A percentile compares a stretch with the other conserved stretches of the same genome.
phyloP scores from a whole-genome alignment of 2,888 invertebrate species.

The Meiosimyza platycephala region DNA sequence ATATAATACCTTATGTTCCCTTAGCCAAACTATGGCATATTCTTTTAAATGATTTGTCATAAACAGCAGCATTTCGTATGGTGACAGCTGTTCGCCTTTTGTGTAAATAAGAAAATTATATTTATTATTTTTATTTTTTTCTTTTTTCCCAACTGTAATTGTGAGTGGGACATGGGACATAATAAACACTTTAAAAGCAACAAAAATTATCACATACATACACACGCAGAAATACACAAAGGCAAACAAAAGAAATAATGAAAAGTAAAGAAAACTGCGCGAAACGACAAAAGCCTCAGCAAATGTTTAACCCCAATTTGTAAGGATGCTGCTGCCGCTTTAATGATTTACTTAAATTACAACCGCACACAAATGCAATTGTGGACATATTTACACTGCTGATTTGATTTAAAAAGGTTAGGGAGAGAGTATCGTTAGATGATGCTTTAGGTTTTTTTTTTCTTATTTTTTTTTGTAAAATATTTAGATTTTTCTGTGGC shows the following conservation, averaged over 20 bases:
- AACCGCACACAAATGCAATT: conserved; percentile 24
- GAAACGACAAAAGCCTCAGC: background rate
- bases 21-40: conserved; percentile 41
- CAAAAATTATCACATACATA: conserved; percentile 10
- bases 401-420: background rate
- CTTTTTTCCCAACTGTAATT: background rate
- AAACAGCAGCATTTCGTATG: conserved; percentile 44
- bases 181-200: conserved; percentile 8
- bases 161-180: background rate
- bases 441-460: background rate
- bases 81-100: conserved; percentile 26
- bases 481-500: too few relatives aligned
- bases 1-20: background rate
- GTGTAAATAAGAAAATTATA: conserved; percentile 19
- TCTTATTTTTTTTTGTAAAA: background rate
- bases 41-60: conserved; percentile 54
- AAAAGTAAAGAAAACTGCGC: conserved; percentile 8
- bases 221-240: background rate
- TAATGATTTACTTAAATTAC: conserved; percentile 34
- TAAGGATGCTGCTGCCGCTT: conserved; percentile 44
- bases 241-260: conserved; percentile 18
- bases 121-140: conserved; percentile 1
- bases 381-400: conserved; percentile 15
- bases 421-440: too few relatives aligned
- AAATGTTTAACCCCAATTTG: conserved; percentile 59